Percentiles rank a stretch among this genome's conserved stretches.
phyloP scores from a whole-genome alignment of 1,140 invertebrate genomes.

The Carposina sasakii region DNA sequence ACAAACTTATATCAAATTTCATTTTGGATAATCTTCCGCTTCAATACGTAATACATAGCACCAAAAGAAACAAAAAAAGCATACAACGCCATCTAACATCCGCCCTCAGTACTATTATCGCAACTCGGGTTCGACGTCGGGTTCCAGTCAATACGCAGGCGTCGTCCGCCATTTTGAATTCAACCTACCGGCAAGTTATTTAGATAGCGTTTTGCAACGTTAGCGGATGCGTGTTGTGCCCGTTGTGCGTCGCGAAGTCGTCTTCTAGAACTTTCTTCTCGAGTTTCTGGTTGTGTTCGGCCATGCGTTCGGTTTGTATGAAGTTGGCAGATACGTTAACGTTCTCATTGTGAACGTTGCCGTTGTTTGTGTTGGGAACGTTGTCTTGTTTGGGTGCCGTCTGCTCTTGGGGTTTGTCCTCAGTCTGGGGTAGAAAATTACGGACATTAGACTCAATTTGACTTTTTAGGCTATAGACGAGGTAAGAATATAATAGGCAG shows the following conservation, averaged over 20 bases:
- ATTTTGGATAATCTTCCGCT: too few species aligned
- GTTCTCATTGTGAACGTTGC: conserved; percentile 30
- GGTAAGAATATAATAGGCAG: too few species aligned
- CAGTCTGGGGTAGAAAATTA: conserved; percentile 44
- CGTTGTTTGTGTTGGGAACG: conserved; percentile 36
- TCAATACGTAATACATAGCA: too few species aligned
- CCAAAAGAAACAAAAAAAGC: too few species aligned
- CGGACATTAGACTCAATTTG: too few species aligned
- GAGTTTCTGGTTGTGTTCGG: conserved; percentile 23
- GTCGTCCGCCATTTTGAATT: neutral
- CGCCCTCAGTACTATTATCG: too few species aligned
- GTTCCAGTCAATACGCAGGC: too few species aligned
- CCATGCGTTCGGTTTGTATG: conserved; percentile 39
- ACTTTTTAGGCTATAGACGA: too few species aligned
- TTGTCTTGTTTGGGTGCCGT: conserved; percentile 39
- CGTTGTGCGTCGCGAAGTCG: conserved; percentile 60
- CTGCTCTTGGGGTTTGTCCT: conserved; percentile 50
- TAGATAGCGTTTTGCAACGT: conserved; percentile 62
- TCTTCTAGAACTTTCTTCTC: conserved; percentile 32
- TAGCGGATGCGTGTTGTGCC: conserved; percentile 48
- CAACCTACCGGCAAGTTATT: neutral
- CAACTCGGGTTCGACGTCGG: too few species aligned
- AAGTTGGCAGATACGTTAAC: conserved; percentile 53
- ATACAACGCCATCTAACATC: too few species aligned
- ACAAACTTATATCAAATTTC: conserved; percentile 21